A percentile compares a stretch with the other conserved stretches of the same genome.
These are phyloP conservation scores for Paramormyrops kingsleyae DNA, from an alignment of 2,113 vertebrate genomes.

Conservation along the genomic window DNA sequence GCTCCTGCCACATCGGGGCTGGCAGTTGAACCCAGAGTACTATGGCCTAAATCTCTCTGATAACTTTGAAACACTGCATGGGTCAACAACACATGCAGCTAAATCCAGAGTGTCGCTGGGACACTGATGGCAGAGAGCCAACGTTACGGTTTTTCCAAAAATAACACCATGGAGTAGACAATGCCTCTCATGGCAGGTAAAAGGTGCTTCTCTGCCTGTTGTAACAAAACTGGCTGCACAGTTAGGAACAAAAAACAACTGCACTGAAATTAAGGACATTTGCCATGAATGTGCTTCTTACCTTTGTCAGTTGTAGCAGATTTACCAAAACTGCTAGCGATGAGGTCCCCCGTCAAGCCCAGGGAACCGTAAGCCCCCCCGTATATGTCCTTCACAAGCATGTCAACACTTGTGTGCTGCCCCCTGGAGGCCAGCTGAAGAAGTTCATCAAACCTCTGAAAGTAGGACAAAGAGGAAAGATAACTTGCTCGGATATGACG, in stretches of 20 bases:
- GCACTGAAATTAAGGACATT: not conserved
- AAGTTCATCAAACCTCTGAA: slow-evolving; percentile 89
- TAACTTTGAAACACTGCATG: not conserved
- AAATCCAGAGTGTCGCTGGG: not conserved
- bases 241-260: not conserved
- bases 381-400: slow-evolving; percentile 95
- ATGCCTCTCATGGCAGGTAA: slow-evolving; percentile 18
- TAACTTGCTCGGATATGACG: not conserved
- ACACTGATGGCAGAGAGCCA: not conserved
- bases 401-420: slow-evolving; percentile 89
- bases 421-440: slow-evolving; percentile 88
- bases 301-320: slow-evolving; percentile 88
- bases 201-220: slow-evolving; percentile 16
- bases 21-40: not conserved
- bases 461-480: not conserved
- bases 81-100: not conserved
- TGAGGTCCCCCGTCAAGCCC: slow-evolving; percentile 88
- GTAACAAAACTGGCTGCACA: not conserved
- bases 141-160: slow-evolving; percentile 28
- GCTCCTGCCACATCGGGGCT: not conserved
- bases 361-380: slow-evolving; percentile 86
- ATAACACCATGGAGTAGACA: not conserved
- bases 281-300: slow-evolving; percentile 37
- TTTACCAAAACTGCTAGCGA: slow-evolving; percentile 95
- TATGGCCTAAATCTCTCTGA: not conserved